A percentile compares a stretch with the other conserved stretches of the same genome.
phyloP scores from a whole-genome alignment of 2,797 vertebrate species.

The Gallinago stenura region DNA sequence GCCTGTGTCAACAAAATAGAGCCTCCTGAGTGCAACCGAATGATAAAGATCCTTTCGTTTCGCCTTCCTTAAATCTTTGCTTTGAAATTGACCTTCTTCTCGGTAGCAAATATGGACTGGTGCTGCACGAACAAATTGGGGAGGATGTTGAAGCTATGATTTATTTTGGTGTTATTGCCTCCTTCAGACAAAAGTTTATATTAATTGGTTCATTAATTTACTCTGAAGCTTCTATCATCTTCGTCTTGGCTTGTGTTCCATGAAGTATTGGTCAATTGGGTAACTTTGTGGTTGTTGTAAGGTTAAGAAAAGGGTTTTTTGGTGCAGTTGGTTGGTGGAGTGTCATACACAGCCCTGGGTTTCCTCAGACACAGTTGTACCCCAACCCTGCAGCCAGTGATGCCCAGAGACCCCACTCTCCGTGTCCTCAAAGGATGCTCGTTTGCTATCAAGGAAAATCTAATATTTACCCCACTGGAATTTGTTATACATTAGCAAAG shows the following conservation, averaged over 20 bases:
- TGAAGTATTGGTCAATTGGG: background rate
- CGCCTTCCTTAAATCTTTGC: background rate
- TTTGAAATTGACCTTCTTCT: background rate
- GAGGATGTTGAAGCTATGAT: background rate
- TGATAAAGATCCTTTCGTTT: background rate
- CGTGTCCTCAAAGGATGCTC: background rate
- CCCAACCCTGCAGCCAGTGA: background rate
- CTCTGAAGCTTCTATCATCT: background rate
- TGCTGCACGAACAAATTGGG: rapidly evolving
- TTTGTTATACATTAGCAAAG: background rate
- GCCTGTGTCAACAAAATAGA: background rate
- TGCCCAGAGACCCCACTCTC: background rate
- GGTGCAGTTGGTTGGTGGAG: no score
- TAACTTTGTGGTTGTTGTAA: background rate
- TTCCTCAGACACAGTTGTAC: background rate
- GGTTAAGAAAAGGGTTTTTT: background rate
- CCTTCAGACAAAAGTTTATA: background rate
- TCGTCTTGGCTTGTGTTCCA: background rate
- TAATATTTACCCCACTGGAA: background rate
- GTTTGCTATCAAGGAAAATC: background rate
- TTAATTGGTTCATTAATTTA: background rate
- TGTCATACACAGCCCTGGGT: rapidly evolving
- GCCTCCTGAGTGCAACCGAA: background rate
- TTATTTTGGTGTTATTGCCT: background rate
- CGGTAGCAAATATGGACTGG: background rate